phyloP scores from a whole-genome alignment of 1,140 invertebrate genomes.

The Planococcus citri region DNA sequence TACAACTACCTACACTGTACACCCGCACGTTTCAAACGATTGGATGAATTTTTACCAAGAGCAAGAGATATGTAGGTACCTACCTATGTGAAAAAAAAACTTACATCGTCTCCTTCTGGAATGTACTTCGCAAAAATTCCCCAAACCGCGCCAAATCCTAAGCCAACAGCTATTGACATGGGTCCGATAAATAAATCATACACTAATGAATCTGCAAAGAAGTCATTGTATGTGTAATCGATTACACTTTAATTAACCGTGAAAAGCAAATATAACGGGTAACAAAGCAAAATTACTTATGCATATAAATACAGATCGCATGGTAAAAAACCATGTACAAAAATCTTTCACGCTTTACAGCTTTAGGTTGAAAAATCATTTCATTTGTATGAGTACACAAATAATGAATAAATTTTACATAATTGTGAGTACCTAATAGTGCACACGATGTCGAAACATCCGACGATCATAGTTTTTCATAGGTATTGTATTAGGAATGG shows the following conservation, averaged over 20 bases:
- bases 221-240: not conserved
- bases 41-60: too few species aligned
- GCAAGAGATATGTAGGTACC: too few species aligned
- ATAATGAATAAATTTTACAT: too few species aligned
- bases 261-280: not conserved
- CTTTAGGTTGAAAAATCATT: not conserved
- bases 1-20: too few species aligned
- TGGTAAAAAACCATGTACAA: not conserved
- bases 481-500: too few species aligned
- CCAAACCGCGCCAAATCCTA: slow-evolving; percentile 61
- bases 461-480: too few species aligned
- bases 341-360: not conserved
- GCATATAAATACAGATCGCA: not conserved
- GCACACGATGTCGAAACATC: too few species aligned
- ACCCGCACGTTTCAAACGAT: too few species aligned
- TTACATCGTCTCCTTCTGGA: slow-evolving; percentile 59
- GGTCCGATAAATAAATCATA: slow-evolving; percentile 49
- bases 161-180: slow-evolving; percentile 56
- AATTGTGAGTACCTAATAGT: too few species aligned
- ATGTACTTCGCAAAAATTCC: slow-evolving; percentile 57
- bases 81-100: slow-evolving; percentile 32
- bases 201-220: slow-evolving; percentile 29
- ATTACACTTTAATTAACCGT: not conserved
- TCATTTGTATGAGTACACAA: too few species aligned
- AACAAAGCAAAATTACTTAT: not conserved